Base-by-base conservation (phyloP, 2,888 invertebrate genomes). In the Diplolepis rosae region DNA sequence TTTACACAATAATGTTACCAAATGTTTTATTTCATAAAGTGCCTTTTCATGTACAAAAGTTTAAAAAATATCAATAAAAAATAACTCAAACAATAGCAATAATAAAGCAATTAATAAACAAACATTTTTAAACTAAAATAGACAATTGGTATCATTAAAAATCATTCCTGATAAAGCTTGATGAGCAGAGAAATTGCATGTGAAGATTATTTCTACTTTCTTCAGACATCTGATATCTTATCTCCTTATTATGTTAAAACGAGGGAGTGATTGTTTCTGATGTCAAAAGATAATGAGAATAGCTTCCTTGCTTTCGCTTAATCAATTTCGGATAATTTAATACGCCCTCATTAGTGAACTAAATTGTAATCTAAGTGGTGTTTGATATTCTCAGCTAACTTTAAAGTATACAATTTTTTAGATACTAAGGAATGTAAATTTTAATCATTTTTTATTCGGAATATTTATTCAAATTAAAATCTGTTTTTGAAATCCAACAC, bases 211-310 rank as follows among this genome's bases (percentile, higher is more conserved):
- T 61, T 24, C 39, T 35, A 35, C 24, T 56, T 61, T 61, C 39
- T 39, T 39, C 4, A 61, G 61, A 61, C 39, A 61, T 35, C 39
- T 61, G 13, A 39, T 61, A 22, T 61, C 61, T 15, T 39, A 35
- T 39, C n/a, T 24, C 4, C 24, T n/a, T 61, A 61, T 61, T 61
- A 56, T 32, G 22, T 56, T 35, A 15, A 4, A 39, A 24, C 27
- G 39, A 35, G 27, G 61, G 24, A 61, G 61, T 61, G 39, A 39
- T 61, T 61, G 61, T 61, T 39, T 24, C 27, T 61, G 61, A 61
- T 61, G 39, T 61, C 27, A 39, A 61, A 35, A 61, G 61, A 61
- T 61, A 61, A 61, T 61, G 61, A 61, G 61, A 61, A 35, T 24
- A 61, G 61, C 61, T 61, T 24, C 7, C 22, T 24, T 61, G 61